Conservation (phyloP, 1,140 invertebrate genomes). For the Phenacoccus solenopsis region DNA sequence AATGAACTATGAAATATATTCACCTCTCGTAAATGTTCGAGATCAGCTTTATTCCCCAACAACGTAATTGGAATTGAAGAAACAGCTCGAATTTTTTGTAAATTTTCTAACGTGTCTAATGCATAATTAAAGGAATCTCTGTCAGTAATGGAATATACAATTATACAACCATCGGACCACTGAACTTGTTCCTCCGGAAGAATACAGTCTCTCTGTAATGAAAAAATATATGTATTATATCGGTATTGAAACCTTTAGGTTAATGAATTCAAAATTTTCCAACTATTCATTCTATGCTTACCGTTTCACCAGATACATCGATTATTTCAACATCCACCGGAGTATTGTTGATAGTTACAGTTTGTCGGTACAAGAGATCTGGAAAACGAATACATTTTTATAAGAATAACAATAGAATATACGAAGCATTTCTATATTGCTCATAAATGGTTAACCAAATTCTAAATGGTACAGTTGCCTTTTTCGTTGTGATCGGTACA, state of each 20-base stretch:
- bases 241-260: too few species aligned
- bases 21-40: constrained; percentile 60
- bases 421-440: too few species aligned
- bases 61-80: constrained; percentile 47
- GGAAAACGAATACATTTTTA: too few species aligned
- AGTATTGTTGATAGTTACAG: constrained; percentile 51
- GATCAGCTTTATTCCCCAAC: constrained; percentile 60
- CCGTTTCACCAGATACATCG: constrained; percentile 54
- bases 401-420: too few species aligned
- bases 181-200: constrained; percentile 45
- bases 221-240: constrained; percentile 19
- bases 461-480: too few species aligned
- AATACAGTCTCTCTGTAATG: constrained; percentile 36
- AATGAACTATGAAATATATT: constrained; percentile 25
- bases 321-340: constrained; percentile 61
- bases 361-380: constrained; percentile 65
- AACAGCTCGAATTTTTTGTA: constrained; percentile 39
- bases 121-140: constrained; percentile 54
- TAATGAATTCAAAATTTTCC: too few species aligned
- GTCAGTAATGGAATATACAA: constrained; percentile 69
- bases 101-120: constrained; percentile 42
- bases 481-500: too few species aligned
- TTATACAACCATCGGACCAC: constrained; percentile 60
- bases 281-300: too few species aligned
- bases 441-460: too few species aligned